Conservation (phyloP, 2,113 vertebrate species). For the Urocolius indicus region DNA sequence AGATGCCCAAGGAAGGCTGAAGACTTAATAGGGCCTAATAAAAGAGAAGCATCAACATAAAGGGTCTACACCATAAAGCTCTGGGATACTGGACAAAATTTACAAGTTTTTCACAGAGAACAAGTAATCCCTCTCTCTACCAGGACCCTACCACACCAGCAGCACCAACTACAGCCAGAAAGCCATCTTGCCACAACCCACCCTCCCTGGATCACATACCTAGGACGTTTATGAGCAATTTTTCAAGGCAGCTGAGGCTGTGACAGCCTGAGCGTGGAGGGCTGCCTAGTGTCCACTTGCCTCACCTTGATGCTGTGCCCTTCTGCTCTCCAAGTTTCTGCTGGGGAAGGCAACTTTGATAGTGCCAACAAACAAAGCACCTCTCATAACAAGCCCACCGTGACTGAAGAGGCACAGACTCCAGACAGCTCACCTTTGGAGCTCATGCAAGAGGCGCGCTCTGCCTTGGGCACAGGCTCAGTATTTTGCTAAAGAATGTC, state of each 20-base stretch:
- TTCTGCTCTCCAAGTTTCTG: neutral
- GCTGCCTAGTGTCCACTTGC: neutral
- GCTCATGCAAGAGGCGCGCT: neutral
- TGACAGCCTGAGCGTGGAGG: rapidly evolving
- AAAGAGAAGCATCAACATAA: neutral
- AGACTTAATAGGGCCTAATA: neutral
- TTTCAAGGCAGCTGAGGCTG: neutral
- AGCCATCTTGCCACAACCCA: neutral
- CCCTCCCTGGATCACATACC: neutral
- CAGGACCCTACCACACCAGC: neutral
- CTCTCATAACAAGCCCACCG: neutral
- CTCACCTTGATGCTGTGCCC: neutral
- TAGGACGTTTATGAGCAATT: neutral
- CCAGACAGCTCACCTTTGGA: neutral
- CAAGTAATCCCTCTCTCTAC: neutral
- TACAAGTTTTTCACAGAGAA: neutral
- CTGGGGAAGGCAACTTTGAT: rapidly evolving
- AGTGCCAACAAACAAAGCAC: neutral
- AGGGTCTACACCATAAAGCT: neutral
- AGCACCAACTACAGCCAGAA: neutral
- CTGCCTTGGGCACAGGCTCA: neutral
- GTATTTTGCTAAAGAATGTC: neutral
- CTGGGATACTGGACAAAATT: neutral
- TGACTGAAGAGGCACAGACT: neutral
- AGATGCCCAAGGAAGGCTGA: neutral